These are phyloP conservation scores for Calephelis perditalis DNA, from an alignment of 2,888 invertebrate genomes.

Conservation along the genomic window DNA sequence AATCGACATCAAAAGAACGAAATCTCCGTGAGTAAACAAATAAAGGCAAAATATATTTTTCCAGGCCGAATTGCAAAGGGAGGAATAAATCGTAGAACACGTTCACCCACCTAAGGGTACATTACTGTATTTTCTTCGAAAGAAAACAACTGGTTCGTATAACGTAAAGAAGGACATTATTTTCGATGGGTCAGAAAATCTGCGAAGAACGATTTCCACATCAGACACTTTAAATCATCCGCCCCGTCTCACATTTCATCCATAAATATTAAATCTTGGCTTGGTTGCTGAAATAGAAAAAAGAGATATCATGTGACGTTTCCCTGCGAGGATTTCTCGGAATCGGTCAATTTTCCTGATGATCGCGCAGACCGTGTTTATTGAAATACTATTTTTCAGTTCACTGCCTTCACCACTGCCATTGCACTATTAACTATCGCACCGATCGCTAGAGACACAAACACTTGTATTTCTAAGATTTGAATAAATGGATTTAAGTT, in stretches of 20 bases:
- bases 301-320: slow-evolving; percentile 69
- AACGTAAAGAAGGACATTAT: slow-evolving; percentile 71
- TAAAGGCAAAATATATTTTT: slow-evolving; percentile 56
- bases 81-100: slow-evolving; percentile 64
- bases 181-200: slow-evolving; percentile 75
- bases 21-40: slow-evolving; percentile 71
- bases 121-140: slow-evolving; percentile 60
- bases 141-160: slow-evolving; percentile 73
- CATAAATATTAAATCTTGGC: slow-evolving; percentile 76
- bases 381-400: slow-evolving; percentile 73
- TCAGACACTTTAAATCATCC: slow-evolving; percentile 75
- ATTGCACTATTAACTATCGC: slow-evolving; percentile 20
- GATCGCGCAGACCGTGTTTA: slow-evolving; percentile 67
- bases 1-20: slow-evolving; percentile 68
- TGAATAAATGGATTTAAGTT: background rate
- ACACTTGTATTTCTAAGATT: background rate
- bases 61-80: slow-evolving; percentile 59
- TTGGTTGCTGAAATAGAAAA: slow-evolving; percentile 63
- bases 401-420: slow-evolving; percentile 50
- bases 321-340: slow-evolving; percentile 65
- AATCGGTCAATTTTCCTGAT: slow-evolving; percentile 75
- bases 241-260: slow-evolving; percentile 75
- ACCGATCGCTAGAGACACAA: slow-evolving; percentile 20
- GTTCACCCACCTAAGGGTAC: slow-evolving; percentile 63
- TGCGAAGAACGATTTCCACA: slow-evolving; percentile 73